Conservation (phyloP, 2,113 vertebrate species). For the Euleptes europaea region DNA sequence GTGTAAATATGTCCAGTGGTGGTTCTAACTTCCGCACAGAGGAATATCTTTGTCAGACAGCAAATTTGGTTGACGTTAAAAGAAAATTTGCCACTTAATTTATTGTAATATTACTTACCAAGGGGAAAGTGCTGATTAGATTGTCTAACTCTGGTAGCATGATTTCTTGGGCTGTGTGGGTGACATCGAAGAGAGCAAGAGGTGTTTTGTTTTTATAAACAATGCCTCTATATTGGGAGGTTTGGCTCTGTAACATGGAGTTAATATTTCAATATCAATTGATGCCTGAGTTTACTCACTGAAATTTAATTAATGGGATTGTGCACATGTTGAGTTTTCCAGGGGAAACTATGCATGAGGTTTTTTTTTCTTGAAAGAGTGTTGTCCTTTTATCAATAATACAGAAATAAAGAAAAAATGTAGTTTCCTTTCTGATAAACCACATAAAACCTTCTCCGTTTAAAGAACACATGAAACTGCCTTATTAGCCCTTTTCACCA, state of each 20-base stretch:
- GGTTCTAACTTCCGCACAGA: neutral
- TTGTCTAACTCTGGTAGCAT: neutral
- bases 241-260: neutral
- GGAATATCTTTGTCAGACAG: neutral
- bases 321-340: slow-evolving; percentile 39
- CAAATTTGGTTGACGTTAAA: neutral
- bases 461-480: too few species aligned
- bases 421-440: slow-evolving; percentile 9
- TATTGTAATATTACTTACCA: neutral
- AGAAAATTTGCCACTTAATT: neutral
- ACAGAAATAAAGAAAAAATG: slow-evolving; percentile 35
- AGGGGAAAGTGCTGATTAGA: neutral
- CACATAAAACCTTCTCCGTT: slow-evolving; percentile 7
- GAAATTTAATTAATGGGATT: neutral
- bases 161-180: neutral
- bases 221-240: neutral
- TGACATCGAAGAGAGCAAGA: neutral
- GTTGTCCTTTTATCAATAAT: slow-evolving; percentile 20
- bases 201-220: neutral
- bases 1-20: too few species aligned
- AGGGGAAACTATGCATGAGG: slow-evolving; percentile 9
- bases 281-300: neutral
- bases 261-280: neutral
- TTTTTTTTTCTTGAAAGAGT: slow-evolving; percentile 28
- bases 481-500: too few species aligned